A percentile compares a stretch with the other conserved stretches of the same genome.
These are phyloP conservation scores for Pseudorasbora parva DNA, from an alignment of 2,113 vertebrate species.

Conservation along the genomic window DNA sequence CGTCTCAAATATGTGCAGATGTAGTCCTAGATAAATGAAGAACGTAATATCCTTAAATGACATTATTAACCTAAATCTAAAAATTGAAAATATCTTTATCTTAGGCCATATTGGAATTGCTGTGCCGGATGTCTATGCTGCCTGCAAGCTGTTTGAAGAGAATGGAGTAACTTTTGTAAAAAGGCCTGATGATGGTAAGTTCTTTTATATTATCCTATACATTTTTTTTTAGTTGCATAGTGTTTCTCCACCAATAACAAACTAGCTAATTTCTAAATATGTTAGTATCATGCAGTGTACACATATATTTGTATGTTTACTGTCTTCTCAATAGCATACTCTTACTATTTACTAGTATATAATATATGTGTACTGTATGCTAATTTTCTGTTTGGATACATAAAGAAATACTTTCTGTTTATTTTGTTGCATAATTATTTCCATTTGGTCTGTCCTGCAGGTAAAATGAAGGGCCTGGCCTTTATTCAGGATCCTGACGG, in stretches of 20 bases:
- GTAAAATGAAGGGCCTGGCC: conserved; percentile 97
- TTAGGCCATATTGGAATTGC: conserved; percentile 95
- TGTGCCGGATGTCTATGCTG: conserved; percentile 89
- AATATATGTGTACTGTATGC: not conserved
- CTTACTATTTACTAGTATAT: not conserved
- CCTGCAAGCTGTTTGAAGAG: conserved; percentile 94
- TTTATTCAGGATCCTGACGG: conserved; percentile 98
- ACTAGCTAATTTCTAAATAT: not conserved
- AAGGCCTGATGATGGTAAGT: conserved; percentile 93
- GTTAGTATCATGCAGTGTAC: too few relatives aligned
- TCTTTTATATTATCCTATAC: not conserved
- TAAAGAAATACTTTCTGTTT: not conserved
- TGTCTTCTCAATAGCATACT: not conserved
- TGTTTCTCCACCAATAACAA: not conserved
- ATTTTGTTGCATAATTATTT: not conserved
- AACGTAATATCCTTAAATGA: not conserved
- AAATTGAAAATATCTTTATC: not conserved
- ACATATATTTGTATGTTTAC: not conserved
- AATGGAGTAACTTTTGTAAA: conserved; percentile 95
- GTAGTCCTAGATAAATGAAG: not conserved
- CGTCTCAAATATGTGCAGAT: not conserved
- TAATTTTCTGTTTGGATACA: not conserved
- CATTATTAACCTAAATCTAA: not conserved
- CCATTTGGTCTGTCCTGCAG: conserved; percentile 64
- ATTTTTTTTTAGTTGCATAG: not conserved